phyloP scores from a whole-genome alignment of 2,888 invertebrate species.

The Drosophila macrospina region DNA sequence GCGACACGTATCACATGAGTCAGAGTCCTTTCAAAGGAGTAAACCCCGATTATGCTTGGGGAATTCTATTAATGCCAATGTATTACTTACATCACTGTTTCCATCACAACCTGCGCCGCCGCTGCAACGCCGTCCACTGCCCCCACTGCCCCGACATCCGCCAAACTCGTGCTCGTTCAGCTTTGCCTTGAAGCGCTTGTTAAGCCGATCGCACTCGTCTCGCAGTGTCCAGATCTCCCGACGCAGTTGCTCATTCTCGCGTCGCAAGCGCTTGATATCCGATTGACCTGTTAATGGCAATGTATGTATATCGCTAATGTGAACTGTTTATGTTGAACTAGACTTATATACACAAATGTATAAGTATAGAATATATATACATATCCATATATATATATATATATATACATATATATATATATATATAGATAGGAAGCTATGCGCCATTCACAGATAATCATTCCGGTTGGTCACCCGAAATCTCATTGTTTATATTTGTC shows the following conservation, averaged over 20 bases:
- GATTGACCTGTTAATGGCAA: slow-evolving; percentile 92
- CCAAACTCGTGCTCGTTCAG: slow-evolving; percentile 81
- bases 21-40: slow-evolving; percentile 77
- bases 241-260: slow-evolving; percentile 94
- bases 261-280: slow-evolving; percentile 94
- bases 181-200: slow-evolving; percentile 90
- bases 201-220: slow-evolving; percentile 95
- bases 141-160: slow-evolving; percentile 74
- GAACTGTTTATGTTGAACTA: too few relatives aligned
- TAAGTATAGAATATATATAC: too few relatives aligned
- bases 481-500: slow-evolving; percentile 63
- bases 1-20: slow-evolving; percentile 85
- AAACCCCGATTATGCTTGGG: neutral
- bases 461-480: slow-evolving; percentile 50
- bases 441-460: slow-evolving; percentile 30
- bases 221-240: slow-evolving; percentile 94
- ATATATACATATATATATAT: neutral
- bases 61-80: neutral
- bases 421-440: neutral
- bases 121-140: slow-evolving; percentile 70
- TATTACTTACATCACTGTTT: slow-evolving; percentile 80
- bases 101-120: slow-evolving; percentile 77
- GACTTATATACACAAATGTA: too few relatives aligned
- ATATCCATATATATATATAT: neutral
- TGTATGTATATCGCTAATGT: too few relatives aligned